Percentiles rank a stretch among this genome's conserved stretches.
Evolutionary conservation across 2,113 vertebrate species (phyloP).

Genomic region (Enhydra lutris): DNA sequence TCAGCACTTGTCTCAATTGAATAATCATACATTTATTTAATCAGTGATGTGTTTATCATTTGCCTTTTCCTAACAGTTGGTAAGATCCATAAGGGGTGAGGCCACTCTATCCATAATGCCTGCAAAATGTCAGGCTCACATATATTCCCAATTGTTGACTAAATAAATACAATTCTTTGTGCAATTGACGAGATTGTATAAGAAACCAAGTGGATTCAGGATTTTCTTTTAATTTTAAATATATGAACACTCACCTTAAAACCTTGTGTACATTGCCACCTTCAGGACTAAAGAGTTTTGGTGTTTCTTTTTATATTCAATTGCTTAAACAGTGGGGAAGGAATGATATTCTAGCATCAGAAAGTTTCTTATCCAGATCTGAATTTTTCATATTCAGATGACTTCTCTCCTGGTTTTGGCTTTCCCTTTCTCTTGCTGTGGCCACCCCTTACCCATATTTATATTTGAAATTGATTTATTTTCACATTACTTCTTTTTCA

Average conservation of each 20-base stretch:
- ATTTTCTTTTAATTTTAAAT: background rate
- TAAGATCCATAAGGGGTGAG: background rate
- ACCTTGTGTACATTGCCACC: background rate
- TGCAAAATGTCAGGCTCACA: background rate
- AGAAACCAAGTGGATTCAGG: background rate
- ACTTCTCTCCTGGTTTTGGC: background rate
- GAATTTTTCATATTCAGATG: background rate
- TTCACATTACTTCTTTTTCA: background rate
- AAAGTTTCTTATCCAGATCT: background rate
- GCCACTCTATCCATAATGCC: background rate
- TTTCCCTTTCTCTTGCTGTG: background rate
- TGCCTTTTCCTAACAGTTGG: background rate
- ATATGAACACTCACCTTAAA: background rate
- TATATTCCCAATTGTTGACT: background rate
- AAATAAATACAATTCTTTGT: background rate
- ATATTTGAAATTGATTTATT: constrained; percentile 9
- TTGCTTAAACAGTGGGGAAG: background rate
- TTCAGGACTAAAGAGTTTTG: background rate
- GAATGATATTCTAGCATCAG: background rate
- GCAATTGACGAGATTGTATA: background rate
- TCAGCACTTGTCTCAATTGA: background rate
- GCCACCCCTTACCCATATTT: background rate
- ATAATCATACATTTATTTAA: background rate
- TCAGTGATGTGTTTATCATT: background rate
- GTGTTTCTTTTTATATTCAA: background rate